Evolutionary conservation across 2,888 invertebrate species (phyloP), one percentile per base, ranked within the genome.

Genomic region (Nymphalis c-album): DNA sequence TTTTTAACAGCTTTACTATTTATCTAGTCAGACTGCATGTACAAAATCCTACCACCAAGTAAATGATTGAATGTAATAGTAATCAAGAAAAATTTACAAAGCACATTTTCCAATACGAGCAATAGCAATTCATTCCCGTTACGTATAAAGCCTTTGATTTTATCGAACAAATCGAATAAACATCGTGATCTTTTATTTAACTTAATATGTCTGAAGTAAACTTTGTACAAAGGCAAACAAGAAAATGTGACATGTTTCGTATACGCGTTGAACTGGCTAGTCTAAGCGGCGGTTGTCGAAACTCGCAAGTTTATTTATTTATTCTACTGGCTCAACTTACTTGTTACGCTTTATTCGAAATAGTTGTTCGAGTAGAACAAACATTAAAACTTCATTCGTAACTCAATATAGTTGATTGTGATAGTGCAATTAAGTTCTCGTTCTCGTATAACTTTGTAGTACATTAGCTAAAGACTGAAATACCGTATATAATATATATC

Each of bases 241-340:
- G 53, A 17, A 55, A 31, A 31, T 55, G 26, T 31, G 53, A 55
- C 53, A 55, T 31, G 31, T 17, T 45, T 46, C 40, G 59, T 22
- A 59, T 35, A 59, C 22, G 59, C 17, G 22, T 59, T 22, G 46
- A 5, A 18, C 40, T n/a, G 16, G 18, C 58, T 46, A 59, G 59
- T 7, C 46, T 8, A 17, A 51, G 40, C 35, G 61, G 20, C 61
- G 26, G 47, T 60, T 62, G 61, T 51, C n/a, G 18, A 31, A 62
- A 62, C 50, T 55, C 31, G 51, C 31, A 61, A 61, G 18, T 63
- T 63, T 55, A 63, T 57, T 63, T 51, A 57, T 63, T 63, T 63
- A 63, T 53, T 63, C 22, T 17, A 20, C 35, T 55, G 40, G 46
- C 31, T 47, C 22, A 22, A 55, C 26, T 63, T 46, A 26, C 57